Conservation (phyloP, 1,140 invertebrate species). For the Manduca sexta region DNA sequence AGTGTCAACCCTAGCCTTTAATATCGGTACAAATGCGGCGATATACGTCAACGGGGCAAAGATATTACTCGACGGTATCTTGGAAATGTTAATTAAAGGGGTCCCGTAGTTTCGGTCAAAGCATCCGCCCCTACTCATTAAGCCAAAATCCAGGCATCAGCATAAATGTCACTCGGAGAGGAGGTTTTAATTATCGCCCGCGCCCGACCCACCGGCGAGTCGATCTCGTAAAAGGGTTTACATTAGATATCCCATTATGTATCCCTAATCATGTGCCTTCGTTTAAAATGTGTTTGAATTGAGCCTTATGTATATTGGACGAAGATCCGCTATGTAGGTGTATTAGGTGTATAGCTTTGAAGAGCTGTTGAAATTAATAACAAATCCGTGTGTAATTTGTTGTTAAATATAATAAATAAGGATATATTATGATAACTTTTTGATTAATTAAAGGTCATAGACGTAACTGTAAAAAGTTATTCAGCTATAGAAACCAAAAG, state of each 20-base stretch:
- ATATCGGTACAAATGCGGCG: background rate
- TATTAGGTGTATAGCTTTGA: too few species aligned
- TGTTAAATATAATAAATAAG: too few species aligned
- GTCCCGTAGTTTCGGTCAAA: constrained; percentile 50
- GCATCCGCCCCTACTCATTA: constrained; percentile 52
- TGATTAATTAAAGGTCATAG: too few species aligned
- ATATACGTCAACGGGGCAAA: constrained; percentile 5
- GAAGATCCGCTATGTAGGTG: too few species aligned
- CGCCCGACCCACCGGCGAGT: constrained; percentile 50
- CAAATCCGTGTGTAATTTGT: too few species aligned
- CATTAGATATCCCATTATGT: background rate
- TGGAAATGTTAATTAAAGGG: constrained; percentile 63
- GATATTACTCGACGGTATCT: constrained; percentile 38
- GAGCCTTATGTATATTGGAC: too few species aligned
- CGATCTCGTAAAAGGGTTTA: constrained; percentile 50
- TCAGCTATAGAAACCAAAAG: too few species aligned
- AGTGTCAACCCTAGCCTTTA: background rate
- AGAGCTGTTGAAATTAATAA: too few species aligned
- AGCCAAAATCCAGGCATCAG: constrained; percentile 51
- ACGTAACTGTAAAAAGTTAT: too few species aligned
- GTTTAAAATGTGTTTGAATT: too few species aligned
- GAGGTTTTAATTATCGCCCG: constrained; percentile 63
- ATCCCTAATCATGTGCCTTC: background rate
- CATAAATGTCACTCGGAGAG: constrained; percentile 60
- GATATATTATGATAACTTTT: too few species aligned